phyloP scores from a whole-genome alignment of 2,797 vertebrate genomes.

The Pangasius sanitwongsei region DNA sequence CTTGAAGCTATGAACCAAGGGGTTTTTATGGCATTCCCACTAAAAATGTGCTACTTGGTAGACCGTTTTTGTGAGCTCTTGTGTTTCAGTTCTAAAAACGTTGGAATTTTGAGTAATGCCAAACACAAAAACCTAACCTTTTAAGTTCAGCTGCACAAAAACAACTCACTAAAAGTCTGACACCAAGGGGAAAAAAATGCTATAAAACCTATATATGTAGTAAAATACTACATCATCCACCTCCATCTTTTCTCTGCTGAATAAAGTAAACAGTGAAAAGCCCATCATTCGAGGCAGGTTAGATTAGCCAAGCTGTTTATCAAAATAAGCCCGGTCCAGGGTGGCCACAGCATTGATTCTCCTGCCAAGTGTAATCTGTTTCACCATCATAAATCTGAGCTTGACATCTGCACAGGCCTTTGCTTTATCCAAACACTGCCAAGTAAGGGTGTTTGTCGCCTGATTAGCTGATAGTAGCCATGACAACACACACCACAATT shows the following conservation, averaged over 20 bases:
- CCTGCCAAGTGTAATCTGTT: constrained; percentile 90
- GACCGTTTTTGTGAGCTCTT: not conserved
- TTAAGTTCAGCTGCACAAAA: constrained; percentile 19
- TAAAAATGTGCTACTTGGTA: not conserved
- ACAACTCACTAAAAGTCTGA: not conserved
- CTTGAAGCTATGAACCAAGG: not conserved
- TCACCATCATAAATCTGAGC: constrained; percentile 91
- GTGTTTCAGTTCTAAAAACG: not conserved
- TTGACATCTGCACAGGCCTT: constrained; percentile 91
- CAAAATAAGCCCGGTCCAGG: constrained; percentile 82
- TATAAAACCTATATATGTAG: not conserved
- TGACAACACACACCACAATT: constrained; percentile 94
- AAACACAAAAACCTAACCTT: constrained; percentile 21
- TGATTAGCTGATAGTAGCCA: constrained; percentile 92
- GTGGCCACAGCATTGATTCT: constrained; percentile 85
- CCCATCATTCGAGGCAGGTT: constrained; percentile 76
- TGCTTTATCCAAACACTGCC: constrained; percentile 87
- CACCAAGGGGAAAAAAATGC: not conserved
- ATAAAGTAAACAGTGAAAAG: constrained; percentile 37
- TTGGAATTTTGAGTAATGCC: constrained; percentile 26
- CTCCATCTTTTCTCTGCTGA: constrained; percentile 4
- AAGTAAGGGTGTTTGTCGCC: constrained; percentile 88
- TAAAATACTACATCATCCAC: constrained; percentile 8
- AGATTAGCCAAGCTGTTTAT: constrained; percentile 84
- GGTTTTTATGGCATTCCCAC: not conserved